Conservation (phyloP, 2,888 invertebrate species). For the Calameuta filiformis region DNA sequence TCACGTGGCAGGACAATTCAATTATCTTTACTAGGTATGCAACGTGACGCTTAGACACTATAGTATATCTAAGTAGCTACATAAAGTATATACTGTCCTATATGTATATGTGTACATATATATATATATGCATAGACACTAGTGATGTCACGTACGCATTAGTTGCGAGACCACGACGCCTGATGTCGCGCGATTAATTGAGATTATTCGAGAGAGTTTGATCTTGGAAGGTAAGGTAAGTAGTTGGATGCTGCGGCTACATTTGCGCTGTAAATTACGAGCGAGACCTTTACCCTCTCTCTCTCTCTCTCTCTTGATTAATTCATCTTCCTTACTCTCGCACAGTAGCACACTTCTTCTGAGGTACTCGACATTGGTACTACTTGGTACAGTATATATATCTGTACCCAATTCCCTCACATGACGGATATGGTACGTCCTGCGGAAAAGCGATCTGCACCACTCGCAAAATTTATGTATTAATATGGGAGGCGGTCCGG, state of each 20-base stretch:
- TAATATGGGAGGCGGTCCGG: neutral
- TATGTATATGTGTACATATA: no score
- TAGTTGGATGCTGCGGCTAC: neutral
- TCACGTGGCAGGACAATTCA: neutral
- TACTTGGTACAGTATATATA: neutral
- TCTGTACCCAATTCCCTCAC: neutral
- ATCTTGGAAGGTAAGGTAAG: neutral
- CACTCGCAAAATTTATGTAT: neutral
- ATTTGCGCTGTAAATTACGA: slow-evolving; percentile 31
- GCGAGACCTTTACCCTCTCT: slow-evolving; percentile 5
- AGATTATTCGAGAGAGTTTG: slow-evolving; percentile 26
- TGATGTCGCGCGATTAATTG: slow-evolving; percentile 31
- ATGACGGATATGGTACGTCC: neutral
- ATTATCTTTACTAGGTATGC: neutral
- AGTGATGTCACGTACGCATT: neutral
- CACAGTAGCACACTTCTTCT: neutral
- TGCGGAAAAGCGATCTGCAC: neutral
- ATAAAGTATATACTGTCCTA: no score
- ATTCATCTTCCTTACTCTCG: neutral
- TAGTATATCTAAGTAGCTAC: neutral
- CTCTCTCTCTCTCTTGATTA: neutral
- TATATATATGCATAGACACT: no score
- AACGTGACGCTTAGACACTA: neutral
- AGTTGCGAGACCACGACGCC: slow-evolving; percentile 9
- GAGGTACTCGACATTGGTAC: neutral